Evolutionary conservation across 2,797 vertebrate species (phyloP).

Genomic region (Xiphorhynchus erythropygius): DNA sequence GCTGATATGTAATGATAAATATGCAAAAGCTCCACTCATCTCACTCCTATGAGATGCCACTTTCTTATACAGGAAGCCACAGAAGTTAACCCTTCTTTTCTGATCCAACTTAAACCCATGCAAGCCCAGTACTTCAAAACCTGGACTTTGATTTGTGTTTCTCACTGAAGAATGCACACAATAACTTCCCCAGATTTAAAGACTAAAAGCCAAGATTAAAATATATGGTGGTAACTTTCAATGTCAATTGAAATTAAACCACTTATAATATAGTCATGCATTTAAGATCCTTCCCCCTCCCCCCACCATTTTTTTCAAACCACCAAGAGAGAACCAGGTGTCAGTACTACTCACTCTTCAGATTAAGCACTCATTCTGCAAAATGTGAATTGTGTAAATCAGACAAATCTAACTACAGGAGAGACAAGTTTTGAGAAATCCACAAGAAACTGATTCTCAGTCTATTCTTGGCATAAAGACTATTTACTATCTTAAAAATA

Average conservation of each 20-base stretch:
- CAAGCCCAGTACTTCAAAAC: neutral
- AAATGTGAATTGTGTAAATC: neutral
- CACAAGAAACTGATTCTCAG: neutral
- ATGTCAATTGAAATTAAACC: neutral
- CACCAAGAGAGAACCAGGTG: neutral
- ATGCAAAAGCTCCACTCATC: neutral
- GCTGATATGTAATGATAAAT: neutral
- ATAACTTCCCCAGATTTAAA: neutral
- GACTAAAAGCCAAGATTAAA: neutral
- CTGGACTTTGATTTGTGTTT: neutral
- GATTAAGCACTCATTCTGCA: neutral
- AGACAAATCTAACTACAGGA: neutral
- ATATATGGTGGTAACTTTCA: neutral
- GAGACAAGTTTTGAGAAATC: neutral
- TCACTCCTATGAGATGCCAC: neutral
- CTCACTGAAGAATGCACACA: neutral
- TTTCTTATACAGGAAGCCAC: neutral
- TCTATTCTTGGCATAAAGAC: neutral
- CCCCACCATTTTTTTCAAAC: neutral
- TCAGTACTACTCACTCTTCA: neutral
- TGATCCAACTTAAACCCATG: neutral
- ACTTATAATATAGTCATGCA: accelerated
- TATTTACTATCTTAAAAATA: neutral
- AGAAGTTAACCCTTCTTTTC: neutral
- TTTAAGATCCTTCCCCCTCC: neutral